Base-by-base conservation (phyloP, 2,888 invertebrate species). In the Theretra japonica region DNA sequence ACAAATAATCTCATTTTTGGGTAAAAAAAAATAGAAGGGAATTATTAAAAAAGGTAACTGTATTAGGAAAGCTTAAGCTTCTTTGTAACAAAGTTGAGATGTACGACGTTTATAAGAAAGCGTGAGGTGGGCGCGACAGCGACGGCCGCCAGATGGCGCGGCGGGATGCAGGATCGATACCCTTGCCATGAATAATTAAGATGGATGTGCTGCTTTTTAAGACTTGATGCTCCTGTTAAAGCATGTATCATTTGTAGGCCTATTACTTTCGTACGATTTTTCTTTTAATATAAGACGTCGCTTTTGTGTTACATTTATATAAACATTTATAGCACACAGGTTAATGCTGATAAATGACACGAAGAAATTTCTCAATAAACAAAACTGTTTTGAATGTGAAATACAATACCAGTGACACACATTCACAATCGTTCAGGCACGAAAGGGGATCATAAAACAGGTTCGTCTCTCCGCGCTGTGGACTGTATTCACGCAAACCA, bases 161-260 rank as follows among this genome's bases (percentile, higher is more conserved):
- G 70, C 74, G 77, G 80, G 77, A 78, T 74, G 72, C 58, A 65
- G 78, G 86, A 88, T 91, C 90, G 85, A 90, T 92, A 90, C 79
- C 74, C 75, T 75, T 76, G 80, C 82, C 83, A 87, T 91, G 90
- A 91, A 91, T 92, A 90, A 91, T 91, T 90, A 89, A 90, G 86
- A 89, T 81, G 83, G 80, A 90, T 89, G 85, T 86, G 83, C 83
- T 77, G 79, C 81, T 86, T 86, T 88, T 85, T 83, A 85, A 79
- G 80, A 76, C 78, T 83, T 74, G 73, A 72, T 74, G 70, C 74
- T 75, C 7, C 48, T 65, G 8, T 41, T 48, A 8, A 65, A 17
- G 23, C 58, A 17, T 58, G 41, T 25, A 23, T 65, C 65, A 17
- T 65, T 65, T 15, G 65, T 33, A 17, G 25, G 25, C 58, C 17